Conservation (phyloP, 2,113 vertebrate species). For the Lepus americanus region DNA sequence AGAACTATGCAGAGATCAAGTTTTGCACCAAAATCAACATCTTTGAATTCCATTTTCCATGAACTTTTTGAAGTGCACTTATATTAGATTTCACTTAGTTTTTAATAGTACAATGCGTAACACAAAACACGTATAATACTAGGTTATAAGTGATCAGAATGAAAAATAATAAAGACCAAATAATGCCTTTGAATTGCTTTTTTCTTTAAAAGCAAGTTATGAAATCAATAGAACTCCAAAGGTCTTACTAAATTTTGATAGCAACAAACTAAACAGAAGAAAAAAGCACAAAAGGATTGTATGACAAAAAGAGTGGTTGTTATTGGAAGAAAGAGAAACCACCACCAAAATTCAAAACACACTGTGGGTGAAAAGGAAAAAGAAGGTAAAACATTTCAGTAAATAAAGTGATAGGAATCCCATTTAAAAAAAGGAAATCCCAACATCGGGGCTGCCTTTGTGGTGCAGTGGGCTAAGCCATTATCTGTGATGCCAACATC, state of each 20-base stretch:
- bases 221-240: neutral
- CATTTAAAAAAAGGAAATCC: neutral
- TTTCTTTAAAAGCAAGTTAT: neutral
- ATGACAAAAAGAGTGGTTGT: neutral
- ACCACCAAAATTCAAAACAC: neutral
- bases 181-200: neutral
- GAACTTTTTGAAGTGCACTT: too few species aligned
- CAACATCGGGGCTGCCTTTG: too few species aligned
- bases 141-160: neutral
- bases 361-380: neutral
- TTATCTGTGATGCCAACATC: too few species aligned
- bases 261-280: conserved; percentile 1
- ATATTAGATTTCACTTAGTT: neutral
- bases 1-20: too few species aligned
- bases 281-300: neutral
- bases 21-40: too few species aligned
- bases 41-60: too few species aligned
- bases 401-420: neutral
- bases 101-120: neutral
- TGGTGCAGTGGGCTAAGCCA: too few species aligned
- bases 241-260: neutral
- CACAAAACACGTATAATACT: neutral
- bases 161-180: neutral
- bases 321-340: conserved; percentile 12
- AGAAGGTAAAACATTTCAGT: neutral